Conservation (phyloP, 64 coral and sea anemone species). For the Stylophora pistillata region DNA sequence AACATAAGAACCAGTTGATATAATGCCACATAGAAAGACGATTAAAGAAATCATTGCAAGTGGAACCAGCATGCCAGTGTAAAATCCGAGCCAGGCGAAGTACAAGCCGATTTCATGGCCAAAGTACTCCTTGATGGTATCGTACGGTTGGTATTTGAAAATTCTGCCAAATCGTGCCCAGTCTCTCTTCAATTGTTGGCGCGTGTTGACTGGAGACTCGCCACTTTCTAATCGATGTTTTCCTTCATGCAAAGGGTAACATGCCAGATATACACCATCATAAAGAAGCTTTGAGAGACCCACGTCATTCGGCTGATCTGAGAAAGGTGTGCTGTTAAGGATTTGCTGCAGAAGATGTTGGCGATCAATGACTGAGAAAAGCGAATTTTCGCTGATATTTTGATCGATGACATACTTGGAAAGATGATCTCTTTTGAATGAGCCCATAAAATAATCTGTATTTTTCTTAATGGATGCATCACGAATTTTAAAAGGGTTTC, state of each 20-base stretch:
- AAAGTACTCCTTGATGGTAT: slow-evolving; percentile 69
- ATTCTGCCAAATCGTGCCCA: slow-evolving; percentile 70
- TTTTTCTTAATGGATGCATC: slow-evolving; percentile 10
- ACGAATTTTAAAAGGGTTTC: slow-evolving; percentile 12
- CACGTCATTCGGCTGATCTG: slow-evolving; percentile 44
- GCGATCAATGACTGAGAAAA: slow-evolving; percentile 65
- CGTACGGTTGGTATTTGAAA: slow-evolving; percentile 62
- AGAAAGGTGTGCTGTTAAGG: slow-evolving; percentile 52
- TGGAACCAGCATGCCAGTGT: slow-evolving; percentile 61
- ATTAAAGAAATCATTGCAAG: slow-evolving; percentile 56
- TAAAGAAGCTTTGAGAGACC: slow-evolving; percentile 46
- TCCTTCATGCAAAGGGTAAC: slow-evolving; percentile 64
- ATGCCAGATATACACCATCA: slow-evolving; percentile 48
- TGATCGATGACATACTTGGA: slow-evolving; percentile 19
- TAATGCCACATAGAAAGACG: slow-evolving; percentile 55
- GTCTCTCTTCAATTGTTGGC: slow-evolving; percentile 51
- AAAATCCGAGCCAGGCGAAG: slow-evolving; percentile 73
- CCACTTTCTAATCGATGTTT: background rate
- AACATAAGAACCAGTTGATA: slow-evolving; percentile 28
- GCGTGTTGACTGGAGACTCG: slow-evolving; percentile 35
- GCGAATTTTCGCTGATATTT: slow-evolving; percentile 28
- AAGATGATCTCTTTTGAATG: slow-evolving; percentile 42
- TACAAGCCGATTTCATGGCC: slow-evolving; percentile 75
- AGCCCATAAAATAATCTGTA: slow-evolving; percentile 36
- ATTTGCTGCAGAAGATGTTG: slow-evolving; percentile 66